Percentiles rank a stretch among this genome's conserved stretches.
Evolutionary conservation across 2,797 vertebrate species (phyloP).

Genomic region (Crax fasciolata): DNA sequence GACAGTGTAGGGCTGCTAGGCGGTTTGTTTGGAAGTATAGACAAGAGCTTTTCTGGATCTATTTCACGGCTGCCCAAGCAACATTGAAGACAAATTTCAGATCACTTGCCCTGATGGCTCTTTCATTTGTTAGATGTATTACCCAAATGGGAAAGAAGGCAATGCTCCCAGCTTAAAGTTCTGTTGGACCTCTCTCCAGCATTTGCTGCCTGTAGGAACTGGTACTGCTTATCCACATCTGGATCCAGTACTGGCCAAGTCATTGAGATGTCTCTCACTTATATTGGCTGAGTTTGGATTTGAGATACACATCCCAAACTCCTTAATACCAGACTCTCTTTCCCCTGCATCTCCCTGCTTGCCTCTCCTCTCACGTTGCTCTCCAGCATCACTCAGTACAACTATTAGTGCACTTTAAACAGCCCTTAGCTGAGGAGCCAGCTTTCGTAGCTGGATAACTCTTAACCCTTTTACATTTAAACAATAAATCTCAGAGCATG

Average conservation of each 20-base stretch:
- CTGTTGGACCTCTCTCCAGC: neutral
- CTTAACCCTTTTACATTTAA: neutral
- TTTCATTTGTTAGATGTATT: neutral
- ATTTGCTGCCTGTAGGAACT: neutral
- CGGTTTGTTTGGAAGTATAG: neutral
- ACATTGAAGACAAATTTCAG: neutral
- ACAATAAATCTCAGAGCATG: neutral
- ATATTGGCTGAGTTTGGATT: neutral
- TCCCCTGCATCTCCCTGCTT: neutral
- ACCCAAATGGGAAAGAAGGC: neutral
- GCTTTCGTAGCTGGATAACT: neutral
- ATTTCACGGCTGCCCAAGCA: neutral
- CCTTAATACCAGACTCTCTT: neutral
- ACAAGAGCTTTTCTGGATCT: neutral
- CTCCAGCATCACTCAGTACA: neutral
- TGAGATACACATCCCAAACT: neutral
- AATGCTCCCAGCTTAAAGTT: neutral
- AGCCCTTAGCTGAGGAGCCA: neutral
- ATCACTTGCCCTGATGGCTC: neutral
- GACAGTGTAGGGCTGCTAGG: neutral
- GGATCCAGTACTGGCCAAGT: neutral
- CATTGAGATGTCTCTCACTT: neutral
- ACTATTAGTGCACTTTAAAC: neutral
- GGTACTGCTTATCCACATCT: neutral
- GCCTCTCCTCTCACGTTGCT: neutral